Evolutionary conservation across 2,888 invertebrate genomes (phyloP).

Genomic region (Gnatocerus cornutus): DNA sequence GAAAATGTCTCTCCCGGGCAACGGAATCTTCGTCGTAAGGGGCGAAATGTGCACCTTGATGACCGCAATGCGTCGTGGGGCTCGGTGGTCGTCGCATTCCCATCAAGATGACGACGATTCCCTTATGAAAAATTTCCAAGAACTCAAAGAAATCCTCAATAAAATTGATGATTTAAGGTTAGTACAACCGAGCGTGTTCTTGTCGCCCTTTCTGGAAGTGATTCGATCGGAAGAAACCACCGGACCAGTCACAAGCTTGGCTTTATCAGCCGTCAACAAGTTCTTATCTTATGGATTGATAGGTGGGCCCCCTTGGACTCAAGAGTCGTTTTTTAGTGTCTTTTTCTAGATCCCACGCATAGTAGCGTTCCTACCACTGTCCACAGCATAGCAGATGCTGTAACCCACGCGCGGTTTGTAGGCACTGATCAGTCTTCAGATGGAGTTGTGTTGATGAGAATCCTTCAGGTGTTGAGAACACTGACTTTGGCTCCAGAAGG

Average conservation of each 20-base stretch:
- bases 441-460: constrained; percentile 97
- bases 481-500: constrained; percentile 94
- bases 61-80: constrained; percentile 93
- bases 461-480: constrained; percentile 94
- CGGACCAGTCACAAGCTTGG: constrained; percentile 96
- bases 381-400: constrained; percentile 96
- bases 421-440: constrained; percentile 96
- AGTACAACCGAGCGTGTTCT: constrained; percentile 84
- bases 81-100: constrained; percentile 85
- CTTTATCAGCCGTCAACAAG: constrained; percentile 95
- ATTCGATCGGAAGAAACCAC: constrained; percentile 97
- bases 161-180: constrained; percentile 85
- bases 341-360: constrained; percentile 81
- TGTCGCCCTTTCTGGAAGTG: constrained; percentile 95
- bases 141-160: constrained; percentile 90
- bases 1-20: constrained; percentile 82
- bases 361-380: constrained; percentile 88
- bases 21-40: constrained; percentile 95
- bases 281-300: constrained; percentile 96
- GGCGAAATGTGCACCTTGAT: constrained; percentile 95
- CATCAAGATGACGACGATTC: constrained; percentile 92
- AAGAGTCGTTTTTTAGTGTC: background rate
- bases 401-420: constrained; percentile 97
- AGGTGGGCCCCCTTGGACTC: constrained; percentile 74
- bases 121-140: constrained; percentile 88